Conservation (phyloP, 2,113 vertebrate genomes). For the Cygnus atratus region DNA sequence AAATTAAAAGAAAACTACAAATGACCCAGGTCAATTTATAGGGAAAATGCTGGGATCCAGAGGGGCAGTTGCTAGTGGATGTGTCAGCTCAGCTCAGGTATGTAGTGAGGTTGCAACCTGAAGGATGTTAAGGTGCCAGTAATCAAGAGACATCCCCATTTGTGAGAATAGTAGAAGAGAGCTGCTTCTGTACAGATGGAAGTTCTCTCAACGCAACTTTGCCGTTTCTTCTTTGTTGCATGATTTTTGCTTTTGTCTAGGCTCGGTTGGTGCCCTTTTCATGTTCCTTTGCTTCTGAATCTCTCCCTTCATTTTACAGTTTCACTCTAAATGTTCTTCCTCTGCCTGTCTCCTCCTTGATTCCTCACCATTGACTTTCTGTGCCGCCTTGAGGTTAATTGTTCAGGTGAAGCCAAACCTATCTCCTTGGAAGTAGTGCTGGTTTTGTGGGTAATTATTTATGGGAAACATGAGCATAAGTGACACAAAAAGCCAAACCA, state of each 20-base stretch:
- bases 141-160: neutral
- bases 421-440: neutral
- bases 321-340: neutral
- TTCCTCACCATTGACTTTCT: neutral
- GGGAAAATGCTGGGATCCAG: neutral
- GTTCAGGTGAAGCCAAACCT: neutral
- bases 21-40: neutral
- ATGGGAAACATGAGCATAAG: neutral
- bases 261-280: neutral
- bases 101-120: neutral
- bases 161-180: neutral
- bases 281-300: neutral
- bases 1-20: neutral
- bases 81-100: neutral
- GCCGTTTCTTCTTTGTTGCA: neutral
- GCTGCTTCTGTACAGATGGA: neutral
- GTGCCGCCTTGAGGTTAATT: neutral
- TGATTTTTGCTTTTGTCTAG: neutral
- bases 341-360: neutral
- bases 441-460: neutral
- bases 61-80: neutral
- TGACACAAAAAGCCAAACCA: neutral
- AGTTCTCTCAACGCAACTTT: neutral
- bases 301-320: neutral
- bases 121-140: neutral